phyloP scores from a whole-genome alignment of 2,888 invertebrate species.

The Volucella zonaria region DNA sequence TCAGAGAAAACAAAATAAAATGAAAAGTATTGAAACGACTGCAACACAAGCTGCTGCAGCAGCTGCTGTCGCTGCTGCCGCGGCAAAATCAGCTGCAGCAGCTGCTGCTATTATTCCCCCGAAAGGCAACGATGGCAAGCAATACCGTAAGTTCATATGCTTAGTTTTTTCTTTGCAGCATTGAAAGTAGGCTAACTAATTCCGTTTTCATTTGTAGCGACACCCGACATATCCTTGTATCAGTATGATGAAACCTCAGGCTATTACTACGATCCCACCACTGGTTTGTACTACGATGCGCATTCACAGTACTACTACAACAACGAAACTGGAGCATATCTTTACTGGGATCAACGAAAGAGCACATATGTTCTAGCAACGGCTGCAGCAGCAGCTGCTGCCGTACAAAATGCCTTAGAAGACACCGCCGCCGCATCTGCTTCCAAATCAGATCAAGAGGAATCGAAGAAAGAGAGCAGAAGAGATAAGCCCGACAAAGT shows the following conservation, averaged over 20 bases:
- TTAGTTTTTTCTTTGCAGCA: not conserved
- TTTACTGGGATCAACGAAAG: slow-evolving; percentile 95
- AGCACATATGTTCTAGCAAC: slow-evolving; percentile 84
- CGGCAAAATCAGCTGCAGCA: slow-evolving; percentile 80
- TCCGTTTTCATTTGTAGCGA: slow-evolving; percentile 78
- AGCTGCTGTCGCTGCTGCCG: slow-evolving; percentile 79
- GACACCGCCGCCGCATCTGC: slow-evolving; percentile 71
- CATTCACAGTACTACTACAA: slow-evolving; percentile 98
- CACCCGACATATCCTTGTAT: slow-evolving; percentile 95
- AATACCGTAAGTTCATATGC: slow-evolving; percentile 78
- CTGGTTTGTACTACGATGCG: slow-evolving; percentile 97
- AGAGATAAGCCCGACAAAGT: slow-evolving; percentile 95
- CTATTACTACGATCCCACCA: slow-evolving; percentile 96
- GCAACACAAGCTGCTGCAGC: slow-evolving; percentile 80
- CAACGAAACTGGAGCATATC: slow-evolving; percentile 93
- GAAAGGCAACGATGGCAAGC: slow-evolving; percentile 81
- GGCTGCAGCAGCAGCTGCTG: slow-evolving; percentile 80
- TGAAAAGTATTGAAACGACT: slow-evolving; percentile 80
- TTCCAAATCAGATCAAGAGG: slow-evolving; percentile 74
- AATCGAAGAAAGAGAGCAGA: slow-evolving; percentile 82
- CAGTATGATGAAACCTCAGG: slow-evolving; percentile 97
- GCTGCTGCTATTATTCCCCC: slow-evolving; percentile 77
- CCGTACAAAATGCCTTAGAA: slow-evolving; percentile 77
- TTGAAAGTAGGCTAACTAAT: not conserved
- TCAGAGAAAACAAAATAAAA: slow-evolving; percentile 82